Evolutionary conservation across 1,140 invertebrate genomes (phyloP).

Genomic region (Heliconius congener): DNA sequence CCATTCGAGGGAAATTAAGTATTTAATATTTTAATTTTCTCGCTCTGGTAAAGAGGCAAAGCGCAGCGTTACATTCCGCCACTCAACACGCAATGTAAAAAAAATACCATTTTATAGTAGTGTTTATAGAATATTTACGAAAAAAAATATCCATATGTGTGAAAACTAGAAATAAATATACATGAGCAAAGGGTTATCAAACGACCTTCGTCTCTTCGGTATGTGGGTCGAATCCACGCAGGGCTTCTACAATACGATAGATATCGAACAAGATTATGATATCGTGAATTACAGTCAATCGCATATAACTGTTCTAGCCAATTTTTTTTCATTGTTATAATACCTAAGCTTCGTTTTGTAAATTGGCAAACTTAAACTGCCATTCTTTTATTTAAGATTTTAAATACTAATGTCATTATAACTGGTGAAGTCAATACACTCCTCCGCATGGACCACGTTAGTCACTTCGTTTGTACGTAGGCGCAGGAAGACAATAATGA

Average conservation of each 20-base stretch:
- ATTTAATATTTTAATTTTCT: too few relatives aligned
- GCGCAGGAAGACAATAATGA: conserved; percentile 9
- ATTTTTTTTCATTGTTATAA: too few relatives aligned
- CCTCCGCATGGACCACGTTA: not conserved
- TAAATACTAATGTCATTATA: not conserved
- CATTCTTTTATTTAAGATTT: too few relatives aligned
- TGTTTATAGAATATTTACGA: not conserved
- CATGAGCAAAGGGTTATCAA: not conserved
- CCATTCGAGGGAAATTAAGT: too few relatives aligned
- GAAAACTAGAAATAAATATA: not conserved
- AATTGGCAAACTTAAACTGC: too few relatives aligned
- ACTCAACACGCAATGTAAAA: too few relatives aligned
- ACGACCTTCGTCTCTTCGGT: not conserved
- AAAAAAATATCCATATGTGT: too few relatives aligned
- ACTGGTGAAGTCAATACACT: not conserved
- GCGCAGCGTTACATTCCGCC: too few relatives aligned
- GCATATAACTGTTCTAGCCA: not conserved
- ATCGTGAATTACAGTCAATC: not conserved
- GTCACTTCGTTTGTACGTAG: conserved; percentile 2
- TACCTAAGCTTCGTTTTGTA: too few relatives aligned
- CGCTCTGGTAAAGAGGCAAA: too few relatives aligned
- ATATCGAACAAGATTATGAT: not conserved
- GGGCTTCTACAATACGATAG: not conserved
- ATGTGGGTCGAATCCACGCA: not conserved
- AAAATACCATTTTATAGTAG: not conserved